These are phyloP conservation scores for Lateolabrax maculatus DNA, from an alignment of 2,797 vertebrate genomes.

Conservation along the genomic window DNA sequence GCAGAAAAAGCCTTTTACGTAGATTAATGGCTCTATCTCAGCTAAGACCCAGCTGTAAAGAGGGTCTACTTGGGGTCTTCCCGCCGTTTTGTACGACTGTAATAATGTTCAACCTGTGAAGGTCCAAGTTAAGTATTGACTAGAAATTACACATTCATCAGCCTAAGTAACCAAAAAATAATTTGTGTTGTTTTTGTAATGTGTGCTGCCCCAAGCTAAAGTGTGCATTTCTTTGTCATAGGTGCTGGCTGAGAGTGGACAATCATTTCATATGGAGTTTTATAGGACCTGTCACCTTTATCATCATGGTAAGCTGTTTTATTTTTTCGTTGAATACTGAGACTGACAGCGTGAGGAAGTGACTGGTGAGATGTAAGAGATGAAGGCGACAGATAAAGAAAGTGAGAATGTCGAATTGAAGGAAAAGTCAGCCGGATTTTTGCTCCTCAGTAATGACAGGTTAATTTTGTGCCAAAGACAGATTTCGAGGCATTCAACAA, in stretches of 20 bases:
- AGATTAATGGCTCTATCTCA: slow-evolving; percentile 84
- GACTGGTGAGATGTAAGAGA: slow-evolving; percentile 63
- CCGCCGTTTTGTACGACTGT: slow-evolving; percentile 48
- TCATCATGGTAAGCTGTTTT: slow-evolving; percentile 95
- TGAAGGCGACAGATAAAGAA: slow-evolving; percentile 55
- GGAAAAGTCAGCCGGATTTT: slow-evolving; percentile 58
- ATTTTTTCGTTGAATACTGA: slow-evolving; percentile 65
- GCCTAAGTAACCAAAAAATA: slow-evolving; percentile 15
- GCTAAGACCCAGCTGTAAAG: slow-evolving; percentile 63
- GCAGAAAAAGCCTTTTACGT: slow-evolving; percentile 83
- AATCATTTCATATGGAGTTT: slow-evolving; percentile 99
- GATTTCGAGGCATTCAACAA: slow-evolving; percentile 61
- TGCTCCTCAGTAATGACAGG: slow-evolving; percentile 64
- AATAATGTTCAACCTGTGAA: slow-evolving; percentile 43
- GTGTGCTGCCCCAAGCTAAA: slow-evolving; percentile 34
- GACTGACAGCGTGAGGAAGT: slow-evolving; percentile 52
- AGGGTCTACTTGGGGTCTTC: slow-evolving; percentile 60
- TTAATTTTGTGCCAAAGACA: slow-evolving; percentile 74
- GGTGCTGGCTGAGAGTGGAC: slow-evolving; percentile 99
- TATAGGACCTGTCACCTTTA: slow-evolving; percentile 98
- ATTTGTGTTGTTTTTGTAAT: background rate
- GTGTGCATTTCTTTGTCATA: slow-evolving; percentile 69
- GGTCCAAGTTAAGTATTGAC: slow-evolving; percentile 47
- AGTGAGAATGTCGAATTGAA: slow-evolving; percentile 47
- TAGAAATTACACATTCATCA: slow-evolving; percentile 25